Conservation (phyloP, 2,113 vertebrate species). For the Syngnathus floridae region DNA sequence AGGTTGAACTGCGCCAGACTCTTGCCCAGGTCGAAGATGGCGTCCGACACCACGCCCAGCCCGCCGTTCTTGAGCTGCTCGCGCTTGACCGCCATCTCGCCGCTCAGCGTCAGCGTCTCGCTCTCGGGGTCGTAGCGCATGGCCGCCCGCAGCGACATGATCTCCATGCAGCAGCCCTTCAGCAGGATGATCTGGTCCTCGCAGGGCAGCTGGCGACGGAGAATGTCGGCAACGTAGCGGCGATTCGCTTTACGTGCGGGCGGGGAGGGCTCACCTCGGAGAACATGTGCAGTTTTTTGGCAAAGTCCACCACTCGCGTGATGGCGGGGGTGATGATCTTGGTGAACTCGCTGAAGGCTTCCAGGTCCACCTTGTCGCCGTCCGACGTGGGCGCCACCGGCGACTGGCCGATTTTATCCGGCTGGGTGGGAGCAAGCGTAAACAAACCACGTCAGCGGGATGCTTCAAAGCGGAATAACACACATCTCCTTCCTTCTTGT, state of each 20-base stretch:
- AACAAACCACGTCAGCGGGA: too few species aligned
- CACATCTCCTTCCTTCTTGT: conserved; percentile 18
- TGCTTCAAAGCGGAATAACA: not conserved
- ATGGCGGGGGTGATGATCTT: conserved; percentile 96
- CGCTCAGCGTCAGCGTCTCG: conserved; percentile 88
- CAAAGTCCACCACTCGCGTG: conserved; percentile 92
- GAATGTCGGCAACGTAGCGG: not conserved
- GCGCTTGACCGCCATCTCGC: conserved; percentile 87
- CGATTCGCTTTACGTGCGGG: not conserved
- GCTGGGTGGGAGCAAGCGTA: conserved; percentile 56
- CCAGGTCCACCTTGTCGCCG: conserved; percentile 88
- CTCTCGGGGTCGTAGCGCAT: conserved; percentile 92
- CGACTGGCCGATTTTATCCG: conserved; percentile 95
- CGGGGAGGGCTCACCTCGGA: conserved; percentile 70
- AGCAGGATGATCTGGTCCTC: conserved; percentile 96
- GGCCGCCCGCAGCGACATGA: conserved; percentile 89
- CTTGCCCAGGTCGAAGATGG: conserved; percentile 93
- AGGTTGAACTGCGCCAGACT: conserved; percentile 91
- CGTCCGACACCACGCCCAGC: conserved; percentile 87
- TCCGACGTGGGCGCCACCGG: conserved; percentile 86
- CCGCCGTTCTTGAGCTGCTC: conserved; percentile 93
- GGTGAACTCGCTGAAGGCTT: conserved; percentile 93
- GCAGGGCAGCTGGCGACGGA: conserved; percentile 78
- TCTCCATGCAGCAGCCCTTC: conserved; percentile 96
- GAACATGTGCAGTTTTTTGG: conserved; percentile 96